These are phyloP conservation scores for Pollenia angustigena DNA, from an alignment of 2,888 invertebrate species.

Conservation along the genomic window DNA sequence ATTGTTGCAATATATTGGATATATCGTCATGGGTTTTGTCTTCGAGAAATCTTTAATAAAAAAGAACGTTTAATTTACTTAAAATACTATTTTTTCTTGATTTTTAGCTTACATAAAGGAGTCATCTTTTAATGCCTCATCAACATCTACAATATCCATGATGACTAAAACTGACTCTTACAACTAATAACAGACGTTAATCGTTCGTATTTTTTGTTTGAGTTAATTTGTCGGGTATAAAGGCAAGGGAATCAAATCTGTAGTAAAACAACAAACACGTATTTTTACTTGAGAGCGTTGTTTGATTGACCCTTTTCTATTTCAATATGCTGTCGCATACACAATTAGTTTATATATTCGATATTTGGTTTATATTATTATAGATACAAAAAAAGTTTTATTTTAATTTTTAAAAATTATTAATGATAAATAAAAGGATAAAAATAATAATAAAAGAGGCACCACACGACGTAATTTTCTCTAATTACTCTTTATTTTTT, in stretches of 20 bases:
- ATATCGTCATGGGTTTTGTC: slow-evolving; percentile 84
- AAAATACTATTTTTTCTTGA: not conserved
- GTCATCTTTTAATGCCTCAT: slow-evolving; percentile 84
- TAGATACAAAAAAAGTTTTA: not conserved
- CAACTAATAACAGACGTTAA: slow-evolving; percentile 5
- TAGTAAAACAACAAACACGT: slow-evolving; percentile 47
- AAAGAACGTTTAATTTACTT: slow-evolving; percentile 51
- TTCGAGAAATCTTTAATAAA: slow-evolving; percentile 81
- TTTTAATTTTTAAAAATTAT: slow-evolving; percentile 9
- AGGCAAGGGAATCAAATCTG: slow-evolving; percentile 26
- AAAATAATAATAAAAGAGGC: slow-evolving; percentile 43
- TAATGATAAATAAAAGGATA: slow-evolving; percentile 1
- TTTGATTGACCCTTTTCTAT: slow-evolving; percentile 44
- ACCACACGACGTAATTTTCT: slow-evolving; percentile 61
- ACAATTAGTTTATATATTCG: slow-evolving; percentile 27
- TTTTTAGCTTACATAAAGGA: slow-evolving; percentile 82
- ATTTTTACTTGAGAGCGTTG: slow-evolving; percentile 33
- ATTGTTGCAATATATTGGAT: slow-evolving; percentile 83
- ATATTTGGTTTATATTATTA: slow-evolving; percentile 10
- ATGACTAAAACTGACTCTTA: slow-evolving; percentile 53
- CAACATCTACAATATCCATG: slow-evolving; percentile 84
- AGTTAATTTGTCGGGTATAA: slow-evolving; percentile 1
- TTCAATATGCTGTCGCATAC: slow-evolving; percentile 31
- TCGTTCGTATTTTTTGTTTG: slow-evolving; percentile 17
- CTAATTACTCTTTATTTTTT: slow-evolving; percentile 41